These are phyloP conservation scores for Psylliodes chrysocephalus DNA, from an alignment of 2,888 invertebrate species.

Conservation along the genomic window DNA sequence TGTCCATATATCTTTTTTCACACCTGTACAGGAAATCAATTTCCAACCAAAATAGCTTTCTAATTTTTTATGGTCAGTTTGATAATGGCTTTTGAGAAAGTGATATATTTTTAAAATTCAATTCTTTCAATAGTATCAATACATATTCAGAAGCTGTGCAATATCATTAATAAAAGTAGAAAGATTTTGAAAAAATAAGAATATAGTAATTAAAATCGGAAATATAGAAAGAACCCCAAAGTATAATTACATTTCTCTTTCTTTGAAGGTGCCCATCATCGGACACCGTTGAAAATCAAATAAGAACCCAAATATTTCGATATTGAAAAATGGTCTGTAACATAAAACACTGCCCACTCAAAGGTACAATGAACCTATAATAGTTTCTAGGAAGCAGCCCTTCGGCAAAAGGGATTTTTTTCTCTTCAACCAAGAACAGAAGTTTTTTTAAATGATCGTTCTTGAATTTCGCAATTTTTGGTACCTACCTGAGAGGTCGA, in stretches of 20 bases:
- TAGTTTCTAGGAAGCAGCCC: slow-evolving; percentile 44
- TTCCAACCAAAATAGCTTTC: background rate
- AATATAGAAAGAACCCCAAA: slow-evolving; percentile 24
- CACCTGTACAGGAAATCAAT: slow-evolving; percentile 18
- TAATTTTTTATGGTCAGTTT: slow-evolving; percentile 3
- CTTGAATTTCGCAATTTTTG: slow-evolving; percentile 45
- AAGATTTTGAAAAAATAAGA: slow-evolving; percentile 28
- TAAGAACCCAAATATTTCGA: slow-evolving; percentile 22
- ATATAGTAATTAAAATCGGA: slow-evolving; percentile 35
- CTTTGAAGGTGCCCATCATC: slow-evolving; percentile 26
- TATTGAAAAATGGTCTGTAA: slow-evolving; percentile 38
- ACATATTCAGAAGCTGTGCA: slow-evolving; percentile 31
- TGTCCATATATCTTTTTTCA: slow-evolving; percentile 1
- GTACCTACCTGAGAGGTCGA: slow-evolving; percentile 52
- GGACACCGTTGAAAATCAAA: slow-evolving; percentile 42
- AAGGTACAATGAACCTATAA: slow-evolving; percentile 46
- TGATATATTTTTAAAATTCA: background rate
- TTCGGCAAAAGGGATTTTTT: slow-evolving; percentile 32
- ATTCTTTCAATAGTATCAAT: background rate
- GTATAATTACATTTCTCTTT: slow-evolving; percentile 36
- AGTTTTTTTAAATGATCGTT: slow-evolving; percentile 48
- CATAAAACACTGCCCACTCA: slow-evolving; percentile 38
- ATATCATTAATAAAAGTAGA: slow-evolving; percentile 27
- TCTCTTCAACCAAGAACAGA: slow-evolving; percentile 40
- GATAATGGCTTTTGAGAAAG: background rate